Conservation (phyloP, 2,797 vertebrate species). For the Rhinatrema bivittatum region DNA sequence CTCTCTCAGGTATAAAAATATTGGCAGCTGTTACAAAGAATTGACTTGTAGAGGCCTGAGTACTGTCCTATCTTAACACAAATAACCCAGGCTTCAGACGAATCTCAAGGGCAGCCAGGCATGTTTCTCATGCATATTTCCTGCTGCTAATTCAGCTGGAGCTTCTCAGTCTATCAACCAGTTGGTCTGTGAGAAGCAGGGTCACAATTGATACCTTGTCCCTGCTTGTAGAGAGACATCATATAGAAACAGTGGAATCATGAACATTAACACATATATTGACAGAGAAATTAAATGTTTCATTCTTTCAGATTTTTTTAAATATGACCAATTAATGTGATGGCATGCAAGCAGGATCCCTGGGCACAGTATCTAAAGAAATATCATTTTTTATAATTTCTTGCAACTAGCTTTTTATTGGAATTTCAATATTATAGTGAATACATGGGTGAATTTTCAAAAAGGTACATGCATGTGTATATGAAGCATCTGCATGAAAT, state of each 20-base stretch:
- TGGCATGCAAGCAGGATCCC: no score
- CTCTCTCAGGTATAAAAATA: slow-evolving; percentile 78
- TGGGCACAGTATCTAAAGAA: no score
- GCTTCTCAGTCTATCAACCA: slow-evolving; percentile 43
- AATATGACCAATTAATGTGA: no score
- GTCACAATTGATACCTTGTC: slow-evolving; percentile 53
- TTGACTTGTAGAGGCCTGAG: slow-evolving; percentile 59
- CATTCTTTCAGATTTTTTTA: no score
- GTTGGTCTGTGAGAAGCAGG: slow-evolving; percentile 39
- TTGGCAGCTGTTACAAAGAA: slow-evolving; percentile 75
- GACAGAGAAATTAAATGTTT: no score
- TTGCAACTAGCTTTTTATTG: no score
- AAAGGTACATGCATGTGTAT: no score
- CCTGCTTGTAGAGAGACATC: slow-evolving; percentile 32
- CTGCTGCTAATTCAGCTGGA: slow-evolving; percentile 56
- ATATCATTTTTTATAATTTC: no score
- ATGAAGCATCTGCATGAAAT: no score
- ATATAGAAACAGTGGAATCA: slow-evolving; percentile 12
- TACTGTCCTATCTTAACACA: slow-evolving; percentile 66
- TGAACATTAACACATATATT: no score
- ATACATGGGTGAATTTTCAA: no score
- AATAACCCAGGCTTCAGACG: slow-evolving; percentile 64
- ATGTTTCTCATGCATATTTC: slow-evolving; percentile 42
- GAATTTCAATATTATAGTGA: no score
- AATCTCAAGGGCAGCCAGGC: slow-evolving; percentile 57